These are phyloP conservation scores for Ctenochaetus hawaiiensis DNA, from an alignment of 2,797 vertebrate genomes.

Conservation along the genomic window DNA sequence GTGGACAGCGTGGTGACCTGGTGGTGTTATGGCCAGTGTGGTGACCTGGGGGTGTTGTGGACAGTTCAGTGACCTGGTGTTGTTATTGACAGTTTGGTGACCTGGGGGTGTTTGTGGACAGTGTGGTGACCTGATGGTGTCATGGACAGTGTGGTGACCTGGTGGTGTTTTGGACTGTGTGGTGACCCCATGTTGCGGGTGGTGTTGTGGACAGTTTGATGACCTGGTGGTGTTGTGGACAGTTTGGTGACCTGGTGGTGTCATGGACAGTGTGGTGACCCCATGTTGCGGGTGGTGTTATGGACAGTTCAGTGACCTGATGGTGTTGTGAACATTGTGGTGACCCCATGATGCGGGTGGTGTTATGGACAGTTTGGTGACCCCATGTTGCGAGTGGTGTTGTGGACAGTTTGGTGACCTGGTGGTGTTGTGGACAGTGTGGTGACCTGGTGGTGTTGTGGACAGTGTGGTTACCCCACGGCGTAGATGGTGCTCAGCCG, in stretches of 20 bases:
- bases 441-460: not conserved
- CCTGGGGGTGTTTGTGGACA: too few species aligned
- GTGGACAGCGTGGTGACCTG: too few species aligned
- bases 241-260: not conserved
- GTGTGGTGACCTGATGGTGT: too few species aligned
- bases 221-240: too few species aligned
- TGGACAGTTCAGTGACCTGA: slow-evolving; percentile 43
- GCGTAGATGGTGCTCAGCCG: slow-evolving; percentile 85
- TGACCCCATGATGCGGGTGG: not conserved
- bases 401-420: not conserved
- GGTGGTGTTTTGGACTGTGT: too few species aligned
- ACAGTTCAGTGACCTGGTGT: too few species aligned
- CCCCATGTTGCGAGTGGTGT: not conserved
- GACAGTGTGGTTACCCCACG: slow-evolving; percentile 81
- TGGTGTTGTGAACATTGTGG: not conserved
- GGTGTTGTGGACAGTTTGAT: too few species aligned
- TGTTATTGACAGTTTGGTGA: too few species aligned
- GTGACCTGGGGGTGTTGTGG: too few species aligned
- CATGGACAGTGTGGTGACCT: too few species aligned
- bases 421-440: not conserved
- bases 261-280: not conserved
- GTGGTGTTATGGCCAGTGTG: too few species aligned
- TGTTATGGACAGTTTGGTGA: not conserved
- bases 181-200: too few species aligned
- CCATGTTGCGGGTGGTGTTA: not conserved